A percentile compares a stretch with the other conserved stretches of the same genome.
Conservation (phyloP, 1,140 invertebrate species). For the Philaenus spumarius region DNA sequence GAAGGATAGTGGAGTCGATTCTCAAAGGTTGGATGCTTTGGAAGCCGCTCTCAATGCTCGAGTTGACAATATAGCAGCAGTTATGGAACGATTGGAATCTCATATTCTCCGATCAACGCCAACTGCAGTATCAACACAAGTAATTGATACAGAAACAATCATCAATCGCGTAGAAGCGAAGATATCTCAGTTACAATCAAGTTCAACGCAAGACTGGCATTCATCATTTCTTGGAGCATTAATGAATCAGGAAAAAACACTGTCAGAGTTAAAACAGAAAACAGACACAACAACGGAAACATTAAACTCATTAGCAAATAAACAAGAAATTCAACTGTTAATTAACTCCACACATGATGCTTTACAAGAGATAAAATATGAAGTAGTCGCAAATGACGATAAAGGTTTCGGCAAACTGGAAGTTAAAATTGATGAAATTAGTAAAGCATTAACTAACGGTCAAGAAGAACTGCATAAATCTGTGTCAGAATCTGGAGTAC, state of each 20-base stretch:
- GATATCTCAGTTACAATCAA: slow-evolving; percentile 2
- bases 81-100: slow-evolving; percentile 19
- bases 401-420: slow-evolving; percentile 22
- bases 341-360: slow-evolving; percentile 7
- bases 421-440: slow-evolving; percentile 38
- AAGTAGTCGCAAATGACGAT: slow-evolving; percentile 18
- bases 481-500: slow-evolving; percentile 13
- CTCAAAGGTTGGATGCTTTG: slow-evolving; percentile 4
- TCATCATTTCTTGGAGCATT: slow-evolving; percentile 11
- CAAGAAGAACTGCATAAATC: slow-evolving; percentile 18
- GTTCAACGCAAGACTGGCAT: slow-evolving; percentile 1
- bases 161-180: slow-evolving; percentile 1
- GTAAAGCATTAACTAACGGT: slow-evolving; percentile 7
- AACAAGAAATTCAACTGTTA: slow-evolving; percentile 9
- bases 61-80: slow-evolving; percentile 17
- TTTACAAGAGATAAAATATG: slow-evolving; percentile 19
- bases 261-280: slow-evolving; percentile 33
- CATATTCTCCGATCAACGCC: slow-evolving; percentile 4
- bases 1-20: slow-evolving; percentile 1
- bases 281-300: slow-evolving; percentile 31
- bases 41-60: slow-evolving; percentile 16
- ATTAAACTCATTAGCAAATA: background rate
- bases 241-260: slow-evolving; percentile 24
- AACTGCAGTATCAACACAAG: slow-evolving; percentile 2
- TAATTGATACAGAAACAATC: background rate